These are phyloP conservation scores for Gracilinanus agilis DNA, from an alignment of 2,113 vertebrate genomes.

Conservation along the genomic window DNA sequence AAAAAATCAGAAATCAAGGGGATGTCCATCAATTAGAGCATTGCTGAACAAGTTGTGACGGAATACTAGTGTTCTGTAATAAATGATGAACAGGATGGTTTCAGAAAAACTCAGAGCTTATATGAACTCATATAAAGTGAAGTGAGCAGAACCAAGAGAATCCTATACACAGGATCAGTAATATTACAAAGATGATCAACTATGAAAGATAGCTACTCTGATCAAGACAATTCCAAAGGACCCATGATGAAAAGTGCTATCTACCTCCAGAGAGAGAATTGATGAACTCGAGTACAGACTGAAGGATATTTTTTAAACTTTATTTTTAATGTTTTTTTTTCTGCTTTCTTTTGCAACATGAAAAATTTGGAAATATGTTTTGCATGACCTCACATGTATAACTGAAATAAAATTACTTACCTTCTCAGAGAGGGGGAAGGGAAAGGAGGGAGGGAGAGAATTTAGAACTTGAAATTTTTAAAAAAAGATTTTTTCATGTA, in stretches of 20 bases:
- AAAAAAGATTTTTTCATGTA: too few species aligned
- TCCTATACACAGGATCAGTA: background rate
- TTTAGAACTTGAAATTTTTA: background rate
- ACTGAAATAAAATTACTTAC: background rate
- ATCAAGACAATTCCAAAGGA: background rate
- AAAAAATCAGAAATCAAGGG: background rate
- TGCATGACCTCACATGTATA: background rate
- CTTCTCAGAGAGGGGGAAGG: background rate
- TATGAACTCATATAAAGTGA: too few species aligned
- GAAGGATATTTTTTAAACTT: background rate
- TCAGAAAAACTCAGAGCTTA: background rate
- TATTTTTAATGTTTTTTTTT: background rate
- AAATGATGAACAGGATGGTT: background rate
- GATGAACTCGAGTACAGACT: background rate
- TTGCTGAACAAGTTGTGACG: background rate
- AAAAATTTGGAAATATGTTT: background rate
- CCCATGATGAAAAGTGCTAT: background rate
- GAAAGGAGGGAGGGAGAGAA: background rate
- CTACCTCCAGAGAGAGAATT: background rate
- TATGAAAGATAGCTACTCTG: too few species aligned
- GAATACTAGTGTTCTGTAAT: background rate
- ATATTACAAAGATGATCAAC: background rate
- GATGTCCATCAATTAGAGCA: background rate
- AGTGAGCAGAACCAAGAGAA: background rate
- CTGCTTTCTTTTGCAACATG: background rate